A percentile compares a stretch with the other conserved stretches of the same genome.
Evolutionary conservation across 2,113 vertebrate genomes (phyloP).

Genomic region (Promerops cafer): DNA sequence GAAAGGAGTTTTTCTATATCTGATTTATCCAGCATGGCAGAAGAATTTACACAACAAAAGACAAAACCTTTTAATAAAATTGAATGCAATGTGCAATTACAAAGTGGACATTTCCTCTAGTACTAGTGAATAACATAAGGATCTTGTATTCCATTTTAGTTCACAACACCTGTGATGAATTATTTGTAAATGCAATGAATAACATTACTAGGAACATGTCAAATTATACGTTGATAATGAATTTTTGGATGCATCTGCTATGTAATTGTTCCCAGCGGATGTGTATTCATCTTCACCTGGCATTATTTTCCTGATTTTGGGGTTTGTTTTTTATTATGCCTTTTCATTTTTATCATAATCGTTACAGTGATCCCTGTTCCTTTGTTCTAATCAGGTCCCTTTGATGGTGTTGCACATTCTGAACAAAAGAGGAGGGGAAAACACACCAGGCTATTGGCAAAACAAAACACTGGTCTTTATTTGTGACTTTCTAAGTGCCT

Average conservation of each 20-base stretch:
- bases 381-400: conserved; percentile 68
- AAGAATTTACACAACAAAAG: conserved; percentile 37
- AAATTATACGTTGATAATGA: conserved; percentile 67
- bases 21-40: not conserved
- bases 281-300: conserved; percentile 56
- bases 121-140: conserved; percentile 20
- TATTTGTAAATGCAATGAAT: conserved; percentile 69
- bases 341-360: conserved; percentile 83
- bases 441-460: conserved; percentile 68
- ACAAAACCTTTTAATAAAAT: conserved; percentile 31
- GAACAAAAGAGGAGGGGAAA: conserved; percentile 55
- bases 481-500: conserved; percentile 70
- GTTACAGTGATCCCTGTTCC: conserved; percentile 60
- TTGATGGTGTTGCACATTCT: conserved; percentile 61
- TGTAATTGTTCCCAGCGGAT: conserved; percentile 52
- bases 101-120: conserved; percentile 51
- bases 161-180: conserved; percentile 62
- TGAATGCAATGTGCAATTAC: conserved; percentile 14
- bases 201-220: conserved; percentile 60
- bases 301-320: conserved; percentile 71
- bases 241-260: conserved; percentile 58
- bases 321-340: conserved; percentile 57
- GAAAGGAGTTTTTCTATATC: not conserved
- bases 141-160: conserved; percentile 37
- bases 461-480: conserved; percentile 74